Base-by-base conservation (phyloP, 2,113 vertebrate genomes). In the Cyprinus carpio region DNA sequence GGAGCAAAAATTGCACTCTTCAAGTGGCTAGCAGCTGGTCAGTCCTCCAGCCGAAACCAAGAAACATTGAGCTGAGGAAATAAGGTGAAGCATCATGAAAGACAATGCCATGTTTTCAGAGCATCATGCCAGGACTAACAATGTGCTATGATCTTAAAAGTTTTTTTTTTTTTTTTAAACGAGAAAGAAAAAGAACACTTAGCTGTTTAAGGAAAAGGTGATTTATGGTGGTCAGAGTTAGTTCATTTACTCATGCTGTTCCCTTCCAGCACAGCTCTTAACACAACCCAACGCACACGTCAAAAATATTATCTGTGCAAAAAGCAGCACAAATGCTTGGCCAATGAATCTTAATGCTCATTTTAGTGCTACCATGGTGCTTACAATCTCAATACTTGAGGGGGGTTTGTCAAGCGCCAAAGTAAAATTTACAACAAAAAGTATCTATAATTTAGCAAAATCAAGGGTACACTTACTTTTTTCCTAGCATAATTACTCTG, bases 61-160 rank as follows among this genome's bases (percentile, higher is more conserved):
- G 49, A 51, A 81, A 54, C 75, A 79, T 64, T 18, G 65, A 23
- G 82, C 54, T 62, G 75, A 56, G 49, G 77, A 84, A 87, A 86
- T 77, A 81, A 79, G 80, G 25, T 58, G 75, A 78, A 43, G 67
- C 69, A 23, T 72, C 16, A 10, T 89, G 77, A 88, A 90, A 90
- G 54, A 91, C 87, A 85, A 23, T 84, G 12, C 86, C 78, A 18
- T 87, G 56, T 75, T 72, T 72, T 65, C 40, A 80, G 65, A 40
- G 56, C 12, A 0, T 49, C 27, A 10, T 16, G 82, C 88, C 90
- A 88, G 84, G 40, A 54, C 85, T 86, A 91, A 91, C 85, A 89
- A 88, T 81, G 80, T 79, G 77, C 83, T 37, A 18, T 10, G 37
- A 64, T 77, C 75, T 88, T 83, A 49, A 85, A 75, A 31, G 2